phyloP scores from a whole-genome alignment of 2,888 invertebrate species.

The Tetrapedia diversipes region DNA sequence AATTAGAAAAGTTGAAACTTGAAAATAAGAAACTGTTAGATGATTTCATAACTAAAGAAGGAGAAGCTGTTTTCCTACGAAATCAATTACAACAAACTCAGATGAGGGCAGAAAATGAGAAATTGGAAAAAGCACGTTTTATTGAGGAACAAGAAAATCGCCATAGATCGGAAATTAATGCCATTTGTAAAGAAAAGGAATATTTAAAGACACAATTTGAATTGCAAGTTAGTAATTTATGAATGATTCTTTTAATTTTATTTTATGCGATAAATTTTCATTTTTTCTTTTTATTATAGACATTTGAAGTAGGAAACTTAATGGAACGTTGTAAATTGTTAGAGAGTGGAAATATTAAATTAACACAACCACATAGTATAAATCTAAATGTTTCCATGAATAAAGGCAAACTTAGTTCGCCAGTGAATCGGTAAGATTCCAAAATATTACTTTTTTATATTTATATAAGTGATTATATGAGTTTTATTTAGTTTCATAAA shows the following conservation, averaged over 20 bases:
- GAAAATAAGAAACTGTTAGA: conserved; percentile 75
- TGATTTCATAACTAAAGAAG: conserved; percentile 77
- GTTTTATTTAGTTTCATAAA: neutral
- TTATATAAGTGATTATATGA: neutral
- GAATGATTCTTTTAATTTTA: neutral
- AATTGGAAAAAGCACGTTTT: conserved; percentile 70
- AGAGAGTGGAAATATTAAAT: conserved; percentile 73
- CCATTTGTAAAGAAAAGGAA: conserved; percentile 75
- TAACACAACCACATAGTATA: conserved; percentile 73
- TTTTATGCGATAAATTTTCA: neutral
- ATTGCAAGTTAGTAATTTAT: conserved; percentile 69
- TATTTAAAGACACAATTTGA: conserved; percentile 76
- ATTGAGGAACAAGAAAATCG: conserved; percentile 74
- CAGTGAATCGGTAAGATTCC: conserved; percentile 63
- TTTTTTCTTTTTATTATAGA: conserved; percentile 57
- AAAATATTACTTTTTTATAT: neutral
- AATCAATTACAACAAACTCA: conserved; percentile 74
- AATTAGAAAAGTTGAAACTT: conserved; percentile 70
- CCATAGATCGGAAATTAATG: conserved; percentile 69
- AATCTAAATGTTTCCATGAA: conserved; percentile 54
- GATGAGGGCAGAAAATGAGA: conserved; percentile 72
- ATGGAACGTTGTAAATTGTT: conserved; percentile 76
- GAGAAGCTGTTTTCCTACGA: conserved; percentile 76
- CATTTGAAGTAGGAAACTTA: conserved; percentile 71
- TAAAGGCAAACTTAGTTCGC: conserved; percentile 62